Base-by-base conservation (phyloP, 1,140 invertebrate genomes). In the Lucilia sericata region DNA sequence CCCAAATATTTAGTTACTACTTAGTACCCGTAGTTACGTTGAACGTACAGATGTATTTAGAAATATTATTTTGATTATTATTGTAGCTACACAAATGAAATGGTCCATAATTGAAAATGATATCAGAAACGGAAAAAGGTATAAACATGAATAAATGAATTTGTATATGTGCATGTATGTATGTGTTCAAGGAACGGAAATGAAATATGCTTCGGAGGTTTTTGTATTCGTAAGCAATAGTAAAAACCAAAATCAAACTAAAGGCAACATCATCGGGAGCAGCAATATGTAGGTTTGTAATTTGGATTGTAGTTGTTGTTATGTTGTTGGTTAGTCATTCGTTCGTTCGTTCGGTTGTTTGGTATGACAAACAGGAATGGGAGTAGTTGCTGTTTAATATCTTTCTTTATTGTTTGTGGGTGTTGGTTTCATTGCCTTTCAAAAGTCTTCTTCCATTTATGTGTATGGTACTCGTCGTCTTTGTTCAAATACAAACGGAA, bases 81-180 rank as follows among this genome's bases (percentile, higher is more conserved):
- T 42, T 42, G 42, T 55, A 55, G 13, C 5, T n/a, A 55, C 17
- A 75, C 25, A 75, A 75, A 75, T 75, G 74, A 34, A 75, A 75
- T 75, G 30, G 74, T 75, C 14, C 30, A 34, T 75, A 75, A 75
- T 75, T 75, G 74, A 75, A 75, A 75, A 75, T 75, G 19, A 75
- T 75, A 75, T 55, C 51, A 55, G 17, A 55, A 55, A 55, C 12
- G 51, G 17, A 55, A 55, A 74, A 74, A 74, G 65, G 65, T 74
- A 21, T n/a, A 7, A 42, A 42, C 42, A 42, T 42, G 42, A 42
- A 17, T 55, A 55, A 55, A 55, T n/a, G 51, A 55, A 55, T 75
- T 4, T 34, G 12, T 14, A 21, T 10, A 0, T 75, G 30, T 14
- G 74, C 12, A 14, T 75, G 74, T 34, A 13, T 3, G 74, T 13